Conservation (phyloP, 2,113 vertebrate species). For the Plotosus lineatus region DNA sequence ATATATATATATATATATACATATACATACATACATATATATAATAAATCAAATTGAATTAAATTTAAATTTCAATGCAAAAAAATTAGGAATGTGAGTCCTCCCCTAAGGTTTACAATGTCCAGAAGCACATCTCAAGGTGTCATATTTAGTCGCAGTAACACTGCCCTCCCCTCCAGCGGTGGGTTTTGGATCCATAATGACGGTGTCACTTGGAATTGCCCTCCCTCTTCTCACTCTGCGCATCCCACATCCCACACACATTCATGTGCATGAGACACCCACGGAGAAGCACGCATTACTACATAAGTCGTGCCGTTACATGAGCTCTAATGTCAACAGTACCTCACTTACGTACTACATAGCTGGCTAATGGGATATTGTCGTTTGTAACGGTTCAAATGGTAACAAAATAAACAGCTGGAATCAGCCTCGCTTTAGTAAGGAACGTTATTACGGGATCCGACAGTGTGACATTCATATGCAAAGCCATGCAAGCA, state of each 20-base stretch:
- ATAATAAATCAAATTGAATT: neutral
- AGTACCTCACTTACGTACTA: slow-evolving; percentile 29
- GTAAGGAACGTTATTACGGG: neutral
- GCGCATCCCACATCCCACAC: slow-evolving; percentile 17
- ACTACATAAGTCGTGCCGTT: slow-evolving; percentile 14
- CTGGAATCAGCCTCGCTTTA: slow-evolving; percentile 10
- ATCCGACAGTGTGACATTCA: slow-evolving; percentile 6
- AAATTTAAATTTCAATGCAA: neutral
- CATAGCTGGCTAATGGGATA: slow-evolving; percentile 32
- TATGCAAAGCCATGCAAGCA: slow-evolving; percentile 8
- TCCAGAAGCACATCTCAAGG: slow-evolving; percentile 34
- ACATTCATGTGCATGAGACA: slow-evolving; percentile 59
- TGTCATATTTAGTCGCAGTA: slow-evolving; percentile 15
- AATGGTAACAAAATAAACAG: slow-evolving; percentile 29
- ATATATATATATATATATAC: too few species aligned
- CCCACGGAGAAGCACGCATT: slow-evolving; percentile 18
- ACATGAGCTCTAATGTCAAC: slow-evolving; percentile 39
- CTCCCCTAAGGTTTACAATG: slow-evolving; percentile 8
- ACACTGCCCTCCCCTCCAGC: slow-evolving; percentile 11
- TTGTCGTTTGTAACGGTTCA: neutral
- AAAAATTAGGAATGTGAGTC: neutral
- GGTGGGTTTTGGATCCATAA: slow-evolving; percentile 24
- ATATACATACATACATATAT: too few species aligned
- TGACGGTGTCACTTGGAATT: slow-evolving; percentile 44
- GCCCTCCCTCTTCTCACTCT: neutral